Conservation (phyloP, 2,797 vertebrate species). For the Halcyon leucocephala region DNA sequence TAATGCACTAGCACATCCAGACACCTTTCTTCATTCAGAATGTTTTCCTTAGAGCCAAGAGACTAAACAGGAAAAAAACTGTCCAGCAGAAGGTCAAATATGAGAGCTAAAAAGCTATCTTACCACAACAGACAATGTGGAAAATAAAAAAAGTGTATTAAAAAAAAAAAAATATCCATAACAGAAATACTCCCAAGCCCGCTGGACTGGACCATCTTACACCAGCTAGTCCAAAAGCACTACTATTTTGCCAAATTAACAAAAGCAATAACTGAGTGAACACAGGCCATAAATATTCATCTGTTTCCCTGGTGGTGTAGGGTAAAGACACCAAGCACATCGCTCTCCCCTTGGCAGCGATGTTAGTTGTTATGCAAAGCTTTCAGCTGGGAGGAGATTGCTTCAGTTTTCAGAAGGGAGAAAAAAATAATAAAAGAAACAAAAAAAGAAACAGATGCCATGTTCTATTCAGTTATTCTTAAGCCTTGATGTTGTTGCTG, state of each 20-base stretch:
- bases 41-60: constrained; percentile 41
- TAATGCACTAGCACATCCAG: neutral
- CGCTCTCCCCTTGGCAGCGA: neutral
- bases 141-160: neutral
- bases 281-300: neutral
- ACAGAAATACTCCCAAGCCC: neutral
- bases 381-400: neutral
- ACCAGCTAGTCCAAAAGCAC: neutral
- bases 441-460: neutral
- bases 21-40: constrained; percentile 5
- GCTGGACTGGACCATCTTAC: neutral
- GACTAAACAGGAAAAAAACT: constrained; percentile 44
- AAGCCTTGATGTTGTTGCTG: neutral
- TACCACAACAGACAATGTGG: neutral
- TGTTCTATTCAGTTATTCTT: neutral
- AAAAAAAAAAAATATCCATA: neutral
- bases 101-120: constrained; percentile 15
- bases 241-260: neutral
- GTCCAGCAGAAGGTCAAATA: neutral
- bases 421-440: too few relatives aligned
- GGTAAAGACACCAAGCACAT: neutral
- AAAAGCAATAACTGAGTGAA: neutral
- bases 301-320: neutral
- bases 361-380: neutral
- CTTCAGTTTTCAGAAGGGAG: neutral